Evolutionary conservation across 2,113 vertebrate genomes (phyloP).

Genomic region (Aegotheles bennettii): DNA sequence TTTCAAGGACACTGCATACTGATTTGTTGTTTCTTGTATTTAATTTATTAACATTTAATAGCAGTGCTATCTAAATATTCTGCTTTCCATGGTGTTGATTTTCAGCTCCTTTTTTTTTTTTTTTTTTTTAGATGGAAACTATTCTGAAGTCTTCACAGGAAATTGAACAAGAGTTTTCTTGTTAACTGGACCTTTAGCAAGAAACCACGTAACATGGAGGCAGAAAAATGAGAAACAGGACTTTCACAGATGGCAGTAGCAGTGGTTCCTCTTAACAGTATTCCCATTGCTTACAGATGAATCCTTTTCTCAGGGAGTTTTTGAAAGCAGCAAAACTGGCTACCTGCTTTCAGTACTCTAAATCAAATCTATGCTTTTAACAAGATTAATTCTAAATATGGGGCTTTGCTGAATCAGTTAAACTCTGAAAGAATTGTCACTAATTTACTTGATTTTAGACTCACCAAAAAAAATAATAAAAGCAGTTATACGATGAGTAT

Average conservation of each 20-base stretch:
- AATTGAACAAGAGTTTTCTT: neutral
- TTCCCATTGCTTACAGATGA: neutral
- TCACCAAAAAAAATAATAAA: neutral
- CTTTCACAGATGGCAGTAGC: neutral
- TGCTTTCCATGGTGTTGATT: neutral
- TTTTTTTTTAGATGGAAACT: neutral
- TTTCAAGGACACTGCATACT: neutral
- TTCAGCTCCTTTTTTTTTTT: neutral
- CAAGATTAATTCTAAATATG: neutral
- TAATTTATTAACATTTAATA: neutral
- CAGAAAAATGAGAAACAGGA: neutral
- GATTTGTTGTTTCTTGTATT: neutral
- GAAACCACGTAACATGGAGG: neutral
- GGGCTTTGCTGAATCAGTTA: neutral
- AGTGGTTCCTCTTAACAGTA: neutral
- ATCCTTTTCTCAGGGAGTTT: neutral
- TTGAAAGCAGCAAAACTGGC: neutral
- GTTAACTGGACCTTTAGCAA: neutral
- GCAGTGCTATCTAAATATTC: neutral
- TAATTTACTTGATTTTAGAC: neutral
- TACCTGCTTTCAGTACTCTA: neutral
- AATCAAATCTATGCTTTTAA: neutral
- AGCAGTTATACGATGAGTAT: neutral
- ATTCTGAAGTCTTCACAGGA: neutral
- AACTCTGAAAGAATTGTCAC: neutral